Conservation (phyloP, 2,888 invertebrate species). For the Scaptodrosophila latifasciaeformis region DNA sequence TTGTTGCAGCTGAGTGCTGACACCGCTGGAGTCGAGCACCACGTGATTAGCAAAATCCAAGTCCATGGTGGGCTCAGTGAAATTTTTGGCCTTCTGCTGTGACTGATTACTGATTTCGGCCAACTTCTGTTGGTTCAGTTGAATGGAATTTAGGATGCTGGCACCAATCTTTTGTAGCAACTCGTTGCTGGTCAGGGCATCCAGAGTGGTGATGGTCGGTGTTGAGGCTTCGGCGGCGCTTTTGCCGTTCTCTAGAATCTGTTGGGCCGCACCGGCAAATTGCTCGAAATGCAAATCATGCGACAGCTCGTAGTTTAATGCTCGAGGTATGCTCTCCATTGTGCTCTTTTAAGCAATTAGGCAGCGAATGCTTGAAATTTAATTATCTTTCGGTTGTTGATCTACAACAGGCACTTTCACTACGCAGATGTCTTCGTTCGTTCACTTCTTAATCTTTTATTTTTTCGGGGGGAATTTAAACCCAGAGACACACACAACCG, state of each 20-base stretch:
- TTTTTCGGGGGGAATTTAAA: slow-evolving; percentile 1
- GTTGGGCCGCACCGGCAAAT: slow-evolving; percentile 60
- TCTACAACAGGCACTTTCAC: slow-evolving; percentile 9
- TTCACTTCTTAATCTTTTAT: slow-evolving; percentile 7
- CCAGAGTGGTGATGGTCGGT: slow-evolving; percentile 61
- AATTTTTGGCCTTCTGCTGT: slow-evolving; percentile 20
- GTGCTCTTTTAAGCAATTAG: slow-evolving; percentile 5
- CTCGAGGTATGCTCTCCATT: slow-evolving; percentile 70
- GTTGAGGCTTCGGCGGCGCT: slow-evolving; percentile 50
- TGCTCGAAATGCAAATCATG: slow-evolving; percentile 71
- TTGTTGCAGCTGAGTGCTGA: slow-evolving; percentile 70
- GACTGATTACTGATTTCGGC: slow-evolving; percentile 14
- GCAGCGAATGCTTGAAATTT: not conserved
- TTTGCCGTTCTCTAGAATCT: slow-evolving; percentile 60
- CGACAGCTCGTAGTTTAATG: slow-evolving; percentile 71
- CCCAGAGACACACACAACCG: slow-evolving; percentile 38
- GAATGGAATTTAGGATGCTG: slow-evolving; percentile 67
- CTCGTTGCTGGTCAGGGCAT: slow-evolving; percentile 51
- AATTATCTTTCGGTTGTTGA: not conserved
- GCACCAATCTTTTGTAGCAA: slow-evolving; percentile 71
- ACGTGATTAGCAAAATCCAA: slow-evolving; percentile 65
- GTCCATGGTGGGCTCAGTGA: slow-evolving; percentile 46
- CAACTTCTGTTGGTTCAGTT: slow-evolving; percentile 54
- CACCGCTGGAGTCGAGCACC: slow-evolving; percentile 64
- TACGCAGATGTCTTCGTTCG: slow-evolving; percentile 21